A percentile compares a stretch with the other conserved stretches of the same genome.
phyloP scores from a whole-genome alignment of 2,888 invertebrate species.

The Lasioglossum vierecki region DNA sequence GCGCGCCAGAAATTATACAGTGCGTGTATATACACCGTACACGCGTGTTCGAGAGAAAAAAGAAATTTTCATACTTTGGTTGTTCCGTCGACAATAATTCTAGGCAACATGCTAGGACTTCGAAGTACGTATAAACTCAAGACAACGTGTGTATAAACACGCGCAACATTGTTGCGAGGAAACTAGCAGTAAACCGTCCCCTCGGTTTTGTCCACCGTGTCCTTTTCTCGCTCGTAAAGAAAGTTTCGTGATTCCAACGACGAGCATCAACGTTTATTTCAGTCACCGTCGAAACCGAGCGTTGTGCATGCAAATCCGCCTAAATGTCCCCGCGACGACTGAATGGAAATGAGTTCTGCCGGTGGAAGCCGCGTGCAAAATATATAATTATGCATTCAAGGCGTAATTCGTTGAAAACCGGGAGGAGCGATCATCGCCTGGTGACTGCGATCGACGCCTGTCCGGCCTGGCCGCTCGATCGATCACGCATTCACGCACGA shows the following conservation, averaged over 20 bases:
- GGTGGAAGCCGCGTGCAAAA: slow-evolving; percentile 61
- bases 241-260: slow-evolving; percentile 40
- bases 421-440: slow-evolving; percentile 67
- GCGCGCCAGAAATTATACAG: background rate
- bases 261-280: slow-evolving; percentile 65
- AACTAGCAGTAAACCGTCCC: background rate
- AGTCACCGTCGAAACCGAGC: slow-evolving; percentile 69
- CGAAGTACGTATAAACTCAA: background rate
- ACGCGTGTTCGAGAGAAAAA: background rate
- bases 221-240: slow-evolving; percentile 7
- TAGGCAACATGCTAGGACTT: background rate
- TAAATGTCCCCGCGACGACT: slow-evolving; percentile 75
- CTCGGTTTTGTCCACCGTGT: background rate
- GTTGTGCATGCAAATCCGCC: slow-evolving; percentile 79
- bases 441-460: slow-evolving; percentile 68
- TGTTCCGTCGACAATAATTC: background rate
- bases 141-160: no score
- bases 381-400: slow-evolving; percentile 76
- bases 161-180: background rate
- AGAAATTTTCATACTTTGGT: no score
- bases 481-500: slow-evolving; percentile 75
- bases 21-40: background rate
- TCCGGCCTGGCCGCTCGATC: slow-evolving; percentile 55
- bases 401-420: slow-evolving; percentile 74
- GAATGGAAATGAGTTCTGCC: slow-evolving; percentile 75